Base-by-base conservation (phyloP, 2,888 invertebrate genomes). In the Steinernema scapterisci region DNA sequence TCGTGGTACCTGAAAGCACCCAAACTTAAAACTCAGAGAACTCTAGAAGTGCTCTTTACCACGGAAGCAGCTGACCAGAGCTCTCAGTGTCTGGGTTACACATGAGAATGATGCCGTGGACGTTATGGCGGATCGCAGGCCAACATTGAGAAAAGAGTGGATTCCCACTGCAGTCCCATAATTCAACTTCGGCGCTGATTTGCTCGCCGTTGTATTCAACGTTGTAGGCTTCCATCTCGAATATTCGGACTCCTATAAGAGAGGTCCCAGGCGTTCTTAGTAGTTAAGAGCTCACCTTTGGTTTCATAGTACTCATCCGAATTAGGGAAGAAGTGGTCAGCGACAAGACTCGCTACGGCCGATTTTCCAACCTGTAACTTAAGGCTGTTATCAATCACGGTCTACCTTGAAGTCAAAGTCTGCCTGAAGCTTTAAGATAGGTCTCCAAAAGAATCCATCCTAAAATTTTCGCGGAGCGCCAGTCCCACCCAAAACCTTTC, bases 81-180 rank as follows among this genome's bases (percentile, higher is more conserved):
- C 75, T 74, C 77, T 81, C 77, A 43, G 75, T 76, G 70, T 90
- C 90, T 13, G 90, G 90, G 81, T 90, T 91, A 86, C 92, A 92
- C 0, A 93, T 92, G 77, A 93, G 90, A 77, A 93, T 90, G 7
- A 92, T 91, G 7, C 93, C 93, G 78, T 92, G 90, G 0, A 91
- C 90, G 78, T 92, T 92, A 78, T 91, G 89, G 56, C 92, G 91
- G 77, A 93, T 90, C 0, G 92, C 92, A 43, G 93, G 92, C 93
- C 93, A 93, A 84, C 93, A 93, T 9, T 91, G 90, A 87, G 92
- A 92, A 88, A 90, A 93, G 93, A 91, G 92, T 82, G 90, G 90
- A 87, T 93, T 92, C 19, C 93, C 93, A 86, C 93, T 92, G 88
- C 92, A 92, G 86, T 93, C 93, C 81, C 93, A 93, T 70, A 93